phyloP scores from a whole-genome alignment of 2,888 invertebrate genomes.

The Ornithoptera priamus region DNA sequence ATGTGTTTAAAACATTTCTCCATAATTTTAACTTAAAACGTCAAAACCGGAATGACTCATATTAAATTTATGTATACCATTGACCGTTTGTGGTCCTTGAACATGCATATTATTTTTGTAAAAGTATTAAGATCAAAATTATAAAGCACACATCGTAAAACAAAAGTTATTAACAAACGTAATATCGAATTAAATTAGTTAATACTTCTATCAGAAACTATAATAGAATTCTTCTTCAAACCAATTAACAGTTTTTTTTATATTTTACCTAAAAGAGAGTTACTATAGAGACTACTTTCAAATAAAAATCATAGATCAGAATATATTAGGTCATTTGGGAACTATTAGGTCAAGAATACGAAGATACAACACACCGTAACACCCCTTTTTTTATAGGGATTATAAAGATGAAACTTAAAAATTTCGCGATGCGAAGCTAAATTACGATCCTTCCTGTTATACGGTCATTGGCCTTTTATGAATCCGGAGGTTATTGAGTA shows the following conservation, averaged over 20 bases:
- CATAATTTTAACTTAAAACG: not conserved
- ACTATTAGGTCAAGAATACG: not conserved
- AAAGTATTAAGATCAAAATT: not conserved
- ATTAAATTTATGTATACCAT: not conserved
- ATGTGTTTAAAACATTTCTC: not conserved
- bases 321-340: not conserved
- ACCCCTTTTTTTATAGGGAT: not conserved
- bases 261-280: no score
- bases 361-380: not conserved
- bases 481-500: not conserved
- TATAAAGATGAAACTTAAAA: not conserved
- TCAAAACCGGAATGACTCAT: not conserved
- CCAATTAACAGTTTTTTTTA: no score
- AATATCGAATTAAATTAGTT: no score
- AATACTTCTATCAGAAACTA: no score
- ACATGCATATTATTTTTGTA: not conserved
- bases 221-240: no score
- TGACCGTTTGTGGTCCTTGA: not conserved
- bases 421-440: not conserved
- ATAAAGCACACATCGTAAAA: no score
- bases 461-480: slow-evolving; percentile 1
- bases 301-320: no score
- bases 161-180: no score
- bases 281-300: no score
- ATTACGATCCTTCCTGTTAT: not conserved